phyloP scores from a whole-genome alignment of 1,140 invertebrate genomes.

The Pollicipes pollicipes region DNA sequence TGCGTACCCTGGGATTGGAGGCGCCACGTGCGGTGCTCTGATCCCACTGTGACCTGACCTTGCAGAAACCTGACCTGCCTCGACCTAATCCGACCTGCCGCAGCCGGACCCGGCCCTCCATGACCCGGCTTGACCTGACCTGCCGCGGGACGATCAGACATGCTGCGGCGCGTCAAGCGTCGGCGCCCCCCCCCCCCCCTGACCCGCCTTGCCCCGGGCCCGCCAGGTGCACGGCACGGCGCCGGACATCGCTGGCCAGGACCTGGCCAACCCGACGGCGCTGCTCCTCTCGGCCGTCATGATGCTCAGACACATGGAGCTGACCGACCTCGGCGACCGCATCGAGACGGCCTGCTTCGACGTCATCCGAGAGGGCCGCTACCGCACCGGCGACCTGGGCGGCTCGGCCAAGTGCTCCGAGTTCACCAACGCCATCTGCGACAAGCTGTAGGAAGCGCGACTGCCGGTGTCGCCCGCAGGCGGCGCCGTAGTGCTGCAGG shows the following conservation, averaged over 20 bases:
- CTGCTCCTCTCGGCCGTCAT: conserved; percentile 90
- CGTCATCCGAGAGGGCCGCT: conserved; percentile 45
- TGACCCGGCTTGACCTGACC: too few relatives aligned
- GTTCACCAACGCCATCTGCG: conserved; percentile 89
- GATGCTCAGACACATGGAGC: conserved; percentile 93
- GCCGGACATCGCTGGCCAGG: conserved; percentile 95
- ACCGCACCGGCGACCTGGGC: conserved; percentile 84
- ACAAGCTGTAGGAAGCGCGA: neutral
- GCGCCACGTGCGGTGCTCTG: too few relatives aligned
- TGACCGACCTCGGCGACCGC: conserved; percentile 59
- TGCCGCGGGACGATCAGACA: too few relatives aligned
- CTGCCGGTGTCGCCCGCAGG: neutral
- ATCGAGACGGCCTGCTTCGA: conserved; percentile 76
- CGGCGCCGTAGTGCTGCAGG: neutral
- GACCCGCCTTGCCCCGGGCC: conserved; percentile 28
- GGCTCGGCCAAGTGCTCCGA: conserved; percentile 92
- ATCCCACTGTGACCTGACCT: too few relatives aligned
- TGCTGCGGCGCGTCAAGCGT: too few relatives aligned
- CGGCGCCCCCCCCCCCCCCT: too few relatives aligned
- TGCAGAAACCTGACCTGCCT: too few relatives aligned
- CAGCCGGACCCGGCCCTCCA: too few relatives aligned
- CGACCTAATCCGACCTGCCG: too few relatives aligned
- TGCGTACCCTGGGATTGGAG: too few relatives aligned
- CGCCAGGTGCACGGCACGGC: conserved; percentile 80
- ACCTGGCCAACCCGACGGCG: conserved; percentile 98